Conservation (phyloP, 2,797 vertebrate genomes). For the Gambusia yucatana region DNA sequence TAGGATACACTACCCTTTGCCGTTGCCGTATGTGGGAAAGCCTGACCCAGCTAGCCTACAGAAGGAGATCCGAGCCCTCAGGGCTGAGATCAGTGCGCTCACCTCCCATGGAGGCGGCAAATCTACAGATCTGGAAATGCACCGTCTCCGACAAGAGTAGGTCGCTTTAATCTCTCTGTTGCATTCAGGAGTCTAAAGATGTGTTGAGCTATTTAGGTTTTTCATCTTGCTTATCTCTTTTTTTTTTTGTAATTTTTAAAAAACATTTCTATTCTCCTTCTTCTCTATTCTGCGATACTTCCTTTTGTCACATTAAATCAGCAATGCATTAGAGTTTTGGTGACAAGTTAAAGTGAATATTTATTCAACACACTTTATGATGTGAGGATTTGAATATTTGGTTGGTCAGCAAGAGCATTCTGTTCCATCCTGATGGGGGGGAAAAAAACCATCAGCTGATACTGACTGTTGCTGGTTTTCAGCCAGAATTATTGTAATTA, state of each 20-base stretch:
- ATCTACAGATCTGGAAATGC: conserved; percentile 82
- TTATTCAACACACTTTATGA: no score
- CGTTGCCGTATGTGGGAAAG: conserved; percentile 89
- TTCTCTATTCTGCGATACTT: no score
- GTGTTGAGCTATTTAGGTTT: neutral
- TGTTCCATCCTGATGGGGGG: no score
- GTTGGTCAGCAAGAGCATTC: no score
- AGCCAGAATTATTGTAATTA: neutral
- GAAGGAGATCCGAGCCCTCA: conserved; percentile 86
- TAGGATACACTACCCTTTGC: conserved; percentile 94
- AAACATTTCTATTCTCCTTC: no score
- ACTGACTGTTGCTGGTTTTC: neutral
- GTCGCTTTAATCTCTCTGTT: conserved; percentile 37
- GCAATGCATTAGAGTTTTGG: no score
- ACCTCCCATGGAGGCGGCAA: conserved; percentile 73
- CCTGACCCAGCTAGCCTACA: conserved; percentile 89
- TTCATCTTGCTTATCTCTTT: no score
- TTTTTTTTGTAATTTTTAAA: neutral
- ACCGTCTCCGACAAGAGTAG: conserved; percentile 87
- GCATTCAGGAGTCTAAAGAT: neutral
- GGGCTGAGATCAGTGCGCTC: conserved; percentile 82
- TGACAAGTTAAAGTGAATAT: no score
- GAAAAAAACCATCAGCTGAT: neutral
- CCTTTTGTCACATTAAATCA: no score
- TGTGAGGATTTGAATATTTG: no score